Base-by-base conservation (phyloP, 1,140 invertebrate genomes). In the Saccostrea cuccullata region DNA sequence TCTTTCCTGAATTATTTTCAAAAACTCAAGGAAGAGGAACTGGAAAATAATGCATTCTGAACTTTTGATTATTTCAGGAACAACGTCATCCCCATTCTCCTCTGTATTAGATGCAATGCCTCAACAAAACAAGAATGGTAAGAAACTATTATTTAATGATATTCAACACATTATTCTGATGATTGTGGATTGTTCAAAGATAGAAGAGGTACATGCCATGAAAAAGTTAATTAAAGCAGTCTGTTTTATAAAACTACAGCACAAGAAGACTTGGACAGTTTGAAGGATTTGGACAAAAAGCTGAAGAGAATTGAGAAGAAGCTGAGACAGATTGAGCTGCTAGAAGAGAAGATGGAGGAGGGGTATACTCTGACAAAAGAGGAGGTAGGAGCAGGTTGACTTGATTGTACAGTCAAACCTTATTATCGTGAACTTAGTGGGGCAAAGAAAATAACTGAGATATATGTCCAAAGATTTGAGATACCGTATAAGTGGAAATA, bases 261-360 rank as follows among this genome's bases (percentile, higher is more conserved):
- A 26, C 13, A 77, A 17, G 26, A 77, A 36, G 30, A 77, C 15
- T 23, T 3, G 30, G 26, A 77, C 26, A 3, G 23, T 2, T 8
- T 77, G 70, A 67, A 82, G 47, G 55, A 55, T n/a, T 20, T 82
- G n/a, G 58, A 82, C 12, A 88, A 58, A 58, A 85, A 88, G n/a
- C 85, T 73, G 23, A 86, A 85, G 36, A 82, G 82, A 23, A 47
- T 88, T 5, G 87, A 86, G 73, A 88, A 88, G 40, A 88, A 88
- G 20, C n/a, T 88, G 20, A 64, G 84, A 9, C 87, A 88, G 84
- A 88, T 88, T 86, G 55, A 88, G 60, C 70, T 88, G 40, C 23
- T 88, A 4, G 87, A 88, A 47, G 30, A 56, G 9, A 88, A 88
- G 23, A 55, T 55, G 9, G 70, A 30, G 11, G 70, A 88, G 60